Evolutionary conservation across 2,888 invertebrate genomes (phyloP).

Genomic region (Drosophila sordidula): DNA sequence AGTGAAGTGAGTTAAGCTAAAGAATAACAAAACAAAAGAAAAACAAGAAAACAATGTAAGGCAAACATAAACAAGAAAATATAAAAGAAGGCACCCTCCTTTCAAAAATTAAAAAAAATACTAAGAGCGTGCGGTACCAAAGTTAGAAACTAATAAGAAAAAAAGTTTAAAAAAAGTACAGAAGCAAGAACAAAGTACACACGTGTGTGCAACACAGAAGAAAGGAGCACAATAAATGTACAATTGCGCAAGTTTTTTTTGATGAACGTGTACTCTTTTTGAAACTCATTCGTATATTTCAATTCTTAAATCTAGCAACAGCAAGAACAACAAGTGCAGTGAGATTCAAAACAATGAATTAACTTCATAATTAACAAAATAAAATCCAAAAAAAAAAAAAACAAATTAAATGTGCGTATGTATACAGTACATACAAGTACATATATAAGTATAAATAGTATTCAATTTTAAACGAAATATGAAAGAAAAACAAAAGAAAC

Average conservation of each 20-base stretch:
- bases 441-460: conserved; percentile 43
- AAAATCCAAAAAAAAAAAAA: conserved; percentile 11
- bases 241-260: conserved; percentile 40
- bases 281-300: conserved; percentile 31
- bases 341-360: conserved; percentile 35
- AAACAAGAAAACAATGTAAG: conserved; percentile 15
- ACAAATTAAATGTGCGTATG: conserved; percentile 19
- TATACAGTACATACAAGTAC: conserved; percentile 31
- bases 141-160: neutral
- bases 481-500: conserved; percentile 30
- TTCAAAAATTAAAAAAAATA: neutral
- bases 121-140: conserved; percentile 1
- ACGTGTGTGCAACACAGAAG: conserved; percentile 6
- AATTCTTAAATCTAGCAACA: conserved; percentile 31
- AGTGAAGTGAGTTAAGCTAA: conserved; percentile 38
- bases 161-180: conserved; percentile 1
- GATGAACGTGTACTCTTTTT: conserved; percentile 35
- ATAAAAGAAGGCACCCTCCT: neutral
- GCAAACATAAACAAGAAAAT: conserved; percentile 9
- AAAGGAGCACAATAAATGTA: conserved; percentile 45
- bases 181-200: conserved; percentile 2
- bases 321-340: conserved; percentile 38
- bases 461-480: conserved; percentile 19
- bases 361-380: conserved; percentile 25
- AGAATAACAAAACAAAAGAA: neutral